Conservation (phyloP, 1,140 invertebrate species). For the Acarapis woodi region DNA sequence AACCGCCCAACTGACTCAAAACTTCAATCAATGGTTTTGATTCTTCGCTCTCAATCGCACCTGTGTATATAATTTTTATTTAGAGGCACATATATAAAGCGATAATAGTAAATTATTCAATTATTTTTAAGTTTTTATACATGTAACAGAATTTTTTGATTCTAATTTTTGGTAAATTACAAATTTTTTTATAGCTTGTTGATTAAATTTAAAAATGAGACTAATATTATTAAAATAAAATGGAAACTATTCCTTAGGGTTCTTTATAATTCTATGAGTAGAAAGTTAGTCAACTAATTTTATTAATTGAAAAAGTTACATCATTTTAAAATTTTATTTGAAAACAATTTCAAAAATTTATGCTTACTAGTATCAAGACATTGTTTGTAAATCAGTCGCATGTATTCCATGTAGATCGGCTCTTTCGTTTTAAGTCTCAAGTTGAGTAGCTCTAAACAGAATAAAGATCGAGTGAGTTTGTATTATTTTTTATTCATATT, state of each 20-base stretch:
- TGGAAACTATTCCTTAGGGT: neutral
- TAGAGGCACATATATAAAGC: neutral
- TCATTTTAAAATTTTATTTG: too few species aligned
- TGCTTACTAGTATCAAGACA: conserved; percentile 6
- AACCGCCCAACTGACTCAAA: conserved; percentile 38
- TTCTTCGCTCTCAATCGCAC: neutral
- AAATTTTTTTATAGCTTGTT: neutral
- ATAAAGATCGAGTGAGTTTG: too few species aligned
- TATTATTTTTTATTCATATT: too few species aligned
- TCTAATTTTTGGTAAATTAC: too few species aligned
- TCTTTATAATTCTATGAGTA: neutral
- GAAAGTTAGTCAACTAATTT: neutral
- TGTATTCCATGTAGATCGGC: neutral
- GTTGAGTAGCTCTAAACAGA: too few species aligned
- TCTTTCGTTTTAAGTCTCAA: too few species aligned
- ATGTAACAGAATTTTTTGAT: too few species aligned
- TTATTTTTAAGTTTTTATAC: too few species aligned
- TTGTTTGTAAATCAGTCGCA: conserved; percentile 3
- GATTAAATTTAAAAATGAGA: neutral
- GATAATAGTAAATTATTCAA: neutral
- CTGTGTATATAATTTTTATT: neutral
- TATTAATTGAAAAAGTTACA: neutral
- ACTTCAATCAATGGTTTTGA: neutral
- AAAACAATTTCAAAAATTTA: neutral
- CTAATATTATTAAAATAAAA: neutral